A percentile compares a stretch with the other conserved stretches of the same genome.
These are phyloP conservation scores for Pteropus alecto DNA, from an alignment of 2,113 vertebrate species.

Conservation along the genomic window DNA sequence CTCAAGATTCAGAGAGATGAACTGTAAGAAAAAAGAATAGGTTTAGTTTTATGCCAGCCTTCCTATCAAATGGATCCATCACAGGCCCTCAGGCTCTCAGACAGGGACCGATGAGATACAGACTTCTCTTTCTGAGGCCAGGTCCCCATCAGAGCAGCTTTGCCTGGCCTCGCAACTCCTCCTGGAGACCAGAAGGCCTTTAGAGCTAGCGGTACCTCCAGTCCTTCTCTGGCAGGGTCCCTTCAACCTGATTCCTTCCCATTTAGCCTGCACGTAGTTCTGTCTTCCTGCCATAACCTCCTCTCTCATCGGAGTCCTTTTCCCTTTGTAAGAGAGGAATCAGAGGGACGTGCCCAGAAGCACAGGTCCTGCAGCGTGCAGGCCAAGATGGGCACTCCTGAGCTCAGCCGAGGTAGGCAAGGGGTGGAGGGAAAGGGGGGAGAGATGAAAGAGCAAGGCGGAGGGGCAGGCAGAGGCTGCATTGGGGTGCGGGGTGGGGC, in stretches of 20 bases:
- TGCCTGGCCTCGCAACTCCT: background rate
- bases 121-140: background rate
- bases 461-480: background rate
- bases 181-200: background rate
- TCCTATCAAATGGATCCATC: background rate
- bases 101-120: background rate
- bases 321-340: background rate
- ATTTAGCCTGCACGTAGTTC: background rate
- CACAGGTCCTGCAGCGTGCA: background rate
- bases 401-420: background rate
- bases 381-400: background rate
- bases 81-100: background rate
- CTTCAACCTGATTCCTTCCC: background rate
- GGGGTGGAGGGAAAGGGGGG: background rate
- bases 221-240: background rate
- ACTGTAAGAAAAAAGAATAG: background rate
- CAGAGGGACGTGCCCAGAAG: background rate
- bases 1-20: background rate
- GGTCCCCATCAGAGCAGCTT: background rate
- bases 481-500: background rate
- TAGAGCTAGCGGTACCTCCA: background rate
- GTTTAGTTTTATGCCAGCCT: background rate
- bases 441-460: background rate
- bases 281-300: background rate
- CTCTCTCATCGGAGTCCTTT: background rate